A percentile compares a stretch with the other conserved stretches of the same genome.
phyloP scores from a whole-genome alignment of 2,888 invertebrate genomes.

The Torymus aiolomorphi region DNA sequence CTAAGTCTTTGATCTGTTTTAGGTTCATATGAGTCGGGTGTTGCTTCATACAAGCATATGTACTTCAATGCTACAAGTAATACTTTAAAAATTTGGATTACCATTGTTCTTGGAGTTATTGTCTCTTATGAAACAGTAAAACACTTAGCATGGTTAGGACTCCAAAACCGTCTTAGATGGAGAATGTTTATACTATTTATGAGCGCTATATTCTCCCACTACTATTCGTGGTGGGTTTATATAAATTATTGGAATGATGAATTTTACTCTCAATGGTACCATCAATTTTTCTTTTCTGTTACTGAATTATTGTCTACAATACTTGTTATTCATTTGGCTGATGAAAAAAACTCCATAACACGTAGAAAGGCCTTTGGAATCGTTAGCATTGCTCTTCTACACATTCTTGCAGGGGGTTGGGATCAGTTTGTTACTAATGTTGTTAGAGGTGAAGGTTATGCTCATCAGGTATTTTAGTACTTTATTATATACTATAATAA shows the following conservation, averaged over 20 bases:
- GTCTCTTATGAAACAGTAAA: conserved; percentile 81
- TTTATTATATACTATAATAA: conserved; percentile 30
- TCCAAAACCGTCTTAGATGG: conserved; percentile 78
- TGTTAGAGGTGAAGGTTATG: conserved; percentile 80
- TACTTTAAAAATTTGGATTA: conserved; percentile 82
- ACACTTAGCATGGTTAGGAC: conserved; percentile 77
- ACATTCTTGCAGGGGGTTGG: conserved; percentile 80
- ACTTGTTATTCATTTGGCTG: conserved; percentile 79
- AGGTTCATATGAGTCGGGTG: conserved; percentile 83
- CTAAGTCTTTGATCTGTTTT: conserved; percentile 53
- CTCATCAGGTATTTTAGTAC: conserved; percentile 78
- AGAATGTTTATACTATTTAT: conserved; percentile 81
- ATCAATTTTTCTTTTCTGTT: conserved; percentile 80
- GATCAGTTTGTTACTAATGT: conserved; percentile 83
- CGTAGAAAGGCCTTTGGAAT: conserved; percentile 79
- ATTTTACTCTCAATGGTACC: conserved; percentile 83
- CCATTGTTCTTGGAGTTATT: conserved; percentile 79
- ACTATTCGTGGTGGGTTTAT: conserved; percentile 84
- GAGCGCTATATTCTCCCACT: conserved; percentile 81
- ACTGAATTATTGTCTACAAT: conserved; percentile 81
- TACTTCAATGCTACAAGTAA: conserved; percentile 83
- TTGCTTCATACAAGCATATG: conserved; percentile 83
- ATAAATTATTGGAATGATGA: conserved; percentile 85
- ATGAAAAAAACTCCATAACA: conserved; percentile 77
- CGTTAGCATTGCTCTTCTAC: conserved; percentile 79